Evolutionary conservation across 2,888 invertebrate species (phyloP).

Genomic region (Tetragonula carbonaria): DNA sequence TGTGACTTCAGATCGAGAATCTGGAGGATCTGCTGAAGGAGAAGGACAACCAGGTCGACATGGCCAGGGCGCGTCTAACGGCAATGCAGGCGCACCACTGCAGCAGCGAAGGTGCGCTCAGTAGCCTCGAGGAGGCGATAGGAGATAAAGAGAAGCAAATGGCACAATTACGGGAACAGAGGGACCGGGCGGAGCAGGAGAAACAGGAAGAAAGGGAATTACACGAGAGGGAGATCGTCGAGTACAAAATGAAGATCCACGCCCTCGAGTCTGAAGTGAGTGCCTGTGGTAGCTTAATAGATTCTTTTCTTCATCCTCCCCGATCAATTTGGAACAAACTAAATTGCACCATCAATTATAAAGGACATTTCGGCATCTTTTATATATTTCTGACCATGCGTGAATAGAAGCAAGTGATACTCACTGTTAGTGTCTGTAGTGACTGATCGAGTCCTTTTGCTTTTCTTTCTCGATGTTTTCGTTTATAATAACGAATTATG

Average conservation of each 20-base stretch:
- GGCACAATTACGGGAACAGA: conserved; percentile 95
- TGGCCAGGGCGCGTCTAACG: conserved; percentile 94
- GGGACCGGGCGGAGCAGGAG: conserved; percentile 97
- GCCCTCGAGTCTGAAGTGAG: conserved; percentile 92
- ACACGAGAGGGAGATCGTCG: conserved; percentile 96
- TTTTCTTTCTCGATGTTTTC: no score
- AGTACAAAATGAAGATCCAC: conserved; percentile 97
- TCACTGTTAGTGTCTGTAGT: no score
- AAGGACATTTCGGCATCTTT: no score
- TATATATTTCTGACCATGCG: no score
- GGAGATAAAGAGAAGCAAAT: conserved; percentile 99
- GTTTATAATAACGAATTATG: no score
- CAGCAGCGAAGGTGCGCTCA: conserved; percentile 96
- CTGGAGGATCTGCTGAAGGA: conserved; percentile 98
- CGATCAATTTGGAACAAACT: neutral
- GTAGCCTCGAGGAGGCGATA: conserved; percentile 97
- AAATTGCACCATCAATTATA: no score
- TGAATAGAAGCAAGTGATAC: no score
- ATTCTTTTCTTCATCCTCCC: neutral
- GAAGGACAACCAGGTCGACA: conserved; percentile 98
- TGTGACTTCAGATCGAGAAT: conserved; percentile 93
- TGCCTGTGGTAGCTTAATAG: neutral
- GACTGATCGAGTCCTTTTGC: no score
- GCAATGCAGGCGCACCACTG: conserved; percentile 98
- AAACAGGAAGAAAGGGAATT: conserved; percentile 97